Conservation (phyloP, 1,140 invertebrate species). For the Reticulitermes speratus region DNA sequence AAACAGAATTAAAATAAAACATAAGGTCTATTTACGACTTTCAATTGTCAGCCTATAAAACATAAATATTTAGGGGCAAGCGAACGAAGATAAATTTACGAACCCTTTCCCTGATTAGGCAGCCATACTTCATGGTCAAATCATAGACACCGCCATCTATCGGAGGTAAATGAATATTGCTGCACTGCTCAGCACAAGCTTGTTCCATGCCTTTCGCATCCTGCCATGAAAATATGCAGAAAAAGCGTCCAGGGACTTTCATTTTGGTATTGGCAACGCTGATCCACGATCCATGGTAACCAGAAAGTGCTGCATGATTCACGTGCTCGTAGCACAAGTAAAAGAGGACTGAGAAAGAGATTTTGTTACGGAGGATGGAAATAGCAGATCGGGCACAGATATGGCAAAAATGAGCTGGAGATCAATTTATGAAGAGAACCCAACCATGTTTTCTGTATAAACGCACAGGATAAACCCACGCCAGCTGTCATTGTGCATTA, state of each 20-base stretch:
- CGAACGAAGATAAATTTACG: slow-evolving; percentile 6
- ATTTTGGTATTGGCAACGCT: neutral
- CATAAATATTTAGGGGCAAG: neutral
- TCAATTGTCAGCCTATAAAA: neutral
- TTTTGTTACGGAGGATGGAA: too few species aligned
- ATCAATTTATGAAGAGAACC: too few species aligned
- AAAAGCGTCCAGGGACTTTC: neutral
- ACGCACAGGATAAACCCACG: too few species aligned
- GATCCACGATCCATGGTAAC: neutral
- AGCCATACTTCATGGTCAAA: slow-evolving; percentile 18
- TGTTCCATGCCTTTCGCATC: neutral
- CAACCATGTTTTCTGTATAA: too few species aligned
- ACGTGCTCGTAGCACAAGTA: too few species aligned
- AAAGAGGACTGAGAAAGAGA: too few species aligned
- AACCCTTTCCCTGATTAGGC: slow-evolving; percentile 17
- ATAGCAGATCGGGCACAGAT: too few species aligned
- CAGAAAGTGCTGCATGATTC: too few species aligned
- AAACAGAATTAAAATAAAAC: neutral
- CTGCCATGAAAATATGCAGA: neutral
- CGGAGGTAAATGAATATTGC: neutral
- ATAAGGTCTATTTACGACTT: neutral
- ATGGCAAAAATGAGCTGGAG: too few species aligned
- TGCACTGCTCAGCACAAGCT: neutral
- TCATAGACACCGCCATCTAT: slow-evolving; percentile 17
- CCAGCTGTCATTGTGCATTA: too few species aligned